Percentiles rank a stretch among this genome's conserved stretches.
Conservation (phyloP, 2,113 vertebrate genomes). For the Theristicus caerulescens region DNA sequence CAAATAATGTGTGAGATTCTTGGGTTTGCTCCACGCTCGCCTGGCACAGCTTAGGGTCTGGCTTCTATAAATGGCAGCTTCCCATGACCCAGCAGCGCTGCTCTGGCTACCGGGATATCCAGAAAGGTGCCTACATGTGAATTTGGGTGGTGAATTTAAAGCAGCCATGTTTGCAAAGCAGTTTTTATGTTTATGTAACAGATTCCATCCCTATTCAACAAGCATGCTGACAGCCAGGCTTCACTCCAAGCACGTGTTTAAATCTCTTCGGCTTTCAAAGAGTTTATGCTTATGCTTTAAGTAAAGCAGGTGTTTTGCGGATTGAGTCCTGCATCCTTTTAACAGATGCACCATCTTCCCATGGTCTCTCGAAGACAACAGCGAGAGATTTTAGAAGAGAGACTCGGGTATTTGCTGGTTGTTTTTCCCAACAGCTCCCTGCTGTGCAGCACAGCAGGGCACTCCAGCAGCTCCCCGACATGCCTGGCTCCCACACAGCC, state of each 20-base stretch:
- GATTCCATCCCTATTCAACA: not conserved
- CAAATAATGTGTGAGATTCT: slow-evolving; percentile 38
- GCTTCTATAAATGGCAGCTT: slow-evolving; percentile 43
- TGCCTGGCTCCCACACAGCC: not conserved
- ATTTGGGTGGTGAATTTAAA: slow-evolving; percentile 1
- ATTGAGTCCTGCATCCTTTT: not conserved
- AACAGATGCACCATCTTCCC: not conserved
- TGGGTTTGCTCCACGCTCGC: not conserved
- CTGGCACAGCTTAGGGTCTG: not conserved
- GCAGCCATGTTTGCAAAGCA: not conserved
- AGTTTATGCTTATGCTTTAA: slow-evolving; percentile 9
- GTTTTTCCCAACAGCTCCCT: not conserved
- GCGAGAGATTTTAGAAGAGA: not conserved
- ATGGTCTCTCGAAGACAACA: not conserved
- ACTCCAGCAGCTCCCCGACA: not conserved
- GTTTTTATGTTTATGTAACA: not conserved
- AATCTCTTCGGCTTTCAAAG: not conserved
- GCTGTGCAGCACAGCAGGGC: not conserved
- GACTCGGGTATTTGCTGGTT: not conserved
- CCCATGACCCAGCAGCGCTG: not conserved
- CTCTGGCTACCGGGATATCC: not conserved
- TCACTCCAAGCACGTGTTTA: not conserved
- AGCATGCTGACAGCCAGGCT: slow-evolving; percentile 13
- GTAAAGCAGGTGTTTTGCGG: slow-evolving; percentile 2
- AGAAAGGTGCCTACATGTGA: not conserved